Conservation (phyloP, 2,888 invertebrate genomes). For the Periphyllus acericola region DNA sequence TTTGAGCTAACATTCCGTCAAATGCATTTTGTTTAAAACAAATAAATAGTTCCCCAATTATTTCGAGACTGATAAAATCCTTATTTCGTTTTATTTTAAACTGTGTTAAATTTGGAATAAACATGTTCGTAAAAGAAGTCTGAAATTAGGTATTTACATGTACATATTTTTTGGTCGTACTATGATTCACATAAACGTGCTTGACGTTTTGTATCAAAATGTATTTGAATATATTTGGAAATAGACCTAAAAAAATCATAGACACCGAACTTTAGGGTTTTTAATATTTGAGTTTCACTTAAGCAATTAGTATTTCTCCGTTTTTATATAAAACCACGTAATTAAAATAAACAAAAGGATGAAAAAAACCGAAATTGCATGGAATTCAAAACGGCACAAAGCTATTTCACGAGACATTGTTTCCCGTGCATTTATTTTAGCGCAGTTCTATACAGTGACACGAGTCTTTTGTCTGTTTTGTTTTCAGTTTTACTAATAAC, state of each 20-base stretch:
- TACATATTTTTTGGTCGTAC: too few relatives aligned
- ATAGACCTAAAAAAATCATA: background rate
- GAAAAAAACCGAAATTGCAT: slow-evolving; percentile 2
- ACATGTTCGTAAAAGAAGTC: too few relatives aligned
- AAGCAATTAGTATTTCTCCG: slow-evolving; percentile 8
- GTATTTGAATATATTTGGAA: too few relatives aligned
- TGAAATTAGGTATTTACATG: too few relatives aligned
- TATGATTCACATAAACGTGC: background rate
- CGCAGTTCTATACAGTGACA: slow-evolving; percentile 2
- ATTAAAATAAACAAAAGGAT: slow-evolving; percentile 38
- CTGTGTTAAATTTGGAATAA: too few relatives aligned
- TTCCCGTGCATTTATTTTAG: slow-evolving; percentile 21
- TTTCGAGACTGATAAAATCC: too few relatives aligned
- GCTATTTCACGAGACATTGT: slow-evolving; percentile 45
- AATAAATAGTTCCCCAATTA: too few relatives aligned
- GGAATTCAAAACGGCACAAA: slow-evolving; percentile 24
- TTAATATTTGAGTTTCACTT: slow-evolving; percentile 5
- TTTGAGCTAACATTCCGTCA: too few relatives aligned
- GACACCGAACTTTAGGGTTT: background rate
- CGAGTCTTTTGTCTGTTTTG: slow-evolving; percentile 46
- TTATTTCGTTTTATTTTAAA: too few relatives aligned
- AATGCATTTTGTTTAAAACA: too few relatives aligned
- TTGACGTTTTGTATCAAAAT: too few relatives aligned
- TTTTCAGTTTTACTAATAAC: slow-evolving; percentile 45
- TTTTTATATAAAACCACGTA: slow-evolving; percentile 27